Evolutionary conservation across 2,113 vertebrate species (phyloP), one percentile per base, ranked within the genome.

Genomic region (Chaetops frenatus): DNA sequence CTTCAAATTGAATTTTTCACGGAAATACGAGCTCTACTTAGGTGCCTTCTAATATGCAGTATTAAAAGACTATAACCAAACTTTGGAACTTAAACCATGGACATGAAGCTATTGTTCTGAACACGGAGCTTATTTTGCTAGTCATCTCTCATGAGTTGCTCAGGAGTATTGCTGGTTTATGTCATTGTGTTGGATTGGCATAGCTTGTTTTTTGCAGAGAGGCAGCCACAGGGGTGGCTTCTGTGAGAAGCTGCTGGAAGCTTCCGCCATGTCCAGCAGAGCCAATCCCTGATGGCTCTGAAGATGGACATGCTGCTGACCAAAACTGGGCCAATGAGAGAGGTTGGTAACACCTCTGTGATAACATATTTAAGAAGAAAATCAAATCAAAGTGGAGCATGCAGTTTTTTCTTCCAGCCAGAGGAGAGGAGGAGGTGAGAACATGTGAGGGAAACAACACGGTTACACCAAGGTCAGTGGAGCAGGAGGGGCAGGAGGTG

Each of bases 1-100:
- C 67, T 92, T 90, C 83, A 72, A 48, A 54, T 12, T 5, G 10
- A 65, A 65, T 86, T 85, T 96, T 33, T 86, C 56, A 83, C 9
- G 31, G 31, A 91, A 84, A 80, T 54, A 48, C 0, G 10, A 81
- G 40, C 23, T 48, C 29, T 4, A 14, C n/a, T 64, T 56, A 76
- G 16, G 14, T 71, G 31, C 25, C 25, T 61, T 60, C 48, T 78
- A 67, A 51, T 23, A 38, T 3, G 5, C 28, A 50, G 51, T 29
- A 60, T 74, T 91, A 69, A 84, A 87, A 62, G 23, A 48, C 29
- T 67, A 22, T n/a, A 86, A 56, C 11, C 19, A 44, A 89, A n/a
- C 1, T 1, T 57, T 86, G 40, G 58, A 88, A 83, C 13, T 56
- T 40, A 44, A 90, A 38, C 7, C 23, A 22, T 3, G 8, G 12